Evolutionary conservation across 2,113 vertebrate species (phyloP), one percentile per base, ranked within the genome.

Genomic region (Corydoras maculifer): DNA sequence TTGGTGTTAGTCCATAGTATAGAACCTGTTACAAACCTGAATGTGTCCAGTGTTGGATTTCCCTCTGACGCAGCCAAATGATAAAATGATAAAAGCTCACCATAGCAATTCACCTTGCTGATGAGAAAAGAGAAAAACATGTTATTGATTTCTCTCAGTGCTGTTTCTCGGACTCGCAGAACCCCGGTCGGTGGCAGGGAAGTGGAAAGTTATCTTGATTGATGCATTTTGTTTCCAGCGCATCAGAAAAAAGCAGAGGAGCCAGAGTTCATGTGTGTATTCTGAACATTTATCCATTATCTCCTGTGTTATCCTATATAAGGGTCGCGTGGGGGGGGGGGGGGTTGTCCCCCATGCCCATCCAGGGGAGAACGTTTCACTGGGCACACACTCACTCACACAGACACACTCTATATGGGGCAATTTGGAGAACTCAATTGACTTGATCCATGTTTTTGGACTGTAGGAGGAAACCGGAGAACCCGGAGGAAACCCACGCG

Each of bases 101-200:
- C 73, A 76, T 70, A 73, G 64, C 60, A 61, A 50, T 63, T 63
- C 50, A 35, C 49, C 65, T 70, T 71, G 59, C 74, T 70, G 71
- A 62, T 57, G 15, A 70, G 70, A 68, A 18, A 12, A 53, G 54
- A 70, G 32, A 32, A 79, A 73, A 54, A 62, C 54, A 55, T 58
- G 43, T 25, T 60, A 70, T 76, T 9, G 70, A 79, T 79, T 70
- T 62, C 15, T 68, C 62, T 48, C 53, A 12, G 12, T 59, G 54
- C 35, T 59, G 70, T 73, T 65, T 62, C 55, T 68, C 63, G 64
- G 70, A 73, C 58, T 67, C 70, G 70, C 59, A 70, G 31, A 76
- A 79, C 48, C 13, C 9, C 65, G 48, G 48, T 67, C 65, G 48
- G 48, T 67, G 62, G 30, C 49, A 51, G 65, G 6, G 55, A 10